These are phyloP conservation scores for Passer domesticus DNA, from an alignment of 2,113 vertebrate genomes.

Conservation along the genomic window DNA sequence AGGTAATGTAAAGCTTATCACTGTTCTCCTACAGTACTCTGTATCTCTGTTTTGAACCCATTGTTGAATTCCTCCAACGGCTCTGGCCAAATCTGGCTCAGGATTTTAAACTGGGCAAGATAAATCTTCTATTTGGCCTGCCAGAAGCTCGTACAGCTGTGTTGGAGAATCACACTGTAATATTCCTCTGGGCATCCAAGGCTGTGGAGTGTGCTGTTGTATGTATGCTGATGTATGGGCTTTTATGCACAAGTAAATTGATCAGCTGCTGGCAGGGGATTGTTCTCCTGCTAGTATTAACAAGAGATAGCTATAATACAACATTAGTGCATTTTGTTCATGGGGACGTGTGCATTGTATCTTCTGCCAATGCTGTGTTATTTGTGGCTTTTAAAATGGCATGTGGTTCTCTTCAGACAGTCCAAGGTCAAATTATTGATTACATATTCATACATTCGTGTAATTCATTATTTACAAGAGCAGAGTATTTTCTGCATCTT, in stretches of 20 bases:
- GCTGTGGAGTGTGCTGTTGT: not conserved
- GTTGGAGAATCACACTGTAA: not conserved
- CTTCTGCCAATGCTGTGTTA: not conserved
- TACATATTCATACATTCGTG: not conserved
- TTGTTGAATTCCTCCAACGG: not conserved
- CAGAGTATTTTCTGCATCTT: not conserved
- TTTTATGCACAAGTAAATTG: not conserved
- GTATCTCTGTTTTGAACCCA: not conserved
- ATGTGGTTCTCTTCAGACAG: not conserved
- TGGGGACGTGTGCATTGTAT: not conserved
- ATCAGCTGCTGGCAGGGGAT: not conserved
- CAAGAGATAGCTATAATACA: not conserved
- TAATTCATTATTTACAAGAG: not conserved
- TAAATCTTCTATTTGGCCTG: not conserved
- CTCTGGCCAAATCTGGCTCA: not conserved
- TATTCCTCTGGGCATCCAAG: not conserved
- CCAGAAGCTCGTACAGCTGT: not conserved
- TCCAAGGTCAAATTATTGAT: conserved; percentile 2
- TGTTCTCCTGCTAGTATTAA: not conserved
- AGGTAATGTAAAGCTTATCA: not conserved
- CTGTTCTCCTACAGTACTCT: not conserved
- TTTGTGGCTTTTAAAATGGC: not conserved
- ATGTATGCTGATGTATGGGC: not conserved
- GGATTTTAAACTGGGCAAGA: not conserved
- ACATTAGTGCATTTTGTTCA: not conserved